A percentile compares a stretch with the other conserved stretches of the same genome.
phyloP scores from a whole-genome alignment of 2,113 vertebrate species.

The Proteles cristata region DNA sequence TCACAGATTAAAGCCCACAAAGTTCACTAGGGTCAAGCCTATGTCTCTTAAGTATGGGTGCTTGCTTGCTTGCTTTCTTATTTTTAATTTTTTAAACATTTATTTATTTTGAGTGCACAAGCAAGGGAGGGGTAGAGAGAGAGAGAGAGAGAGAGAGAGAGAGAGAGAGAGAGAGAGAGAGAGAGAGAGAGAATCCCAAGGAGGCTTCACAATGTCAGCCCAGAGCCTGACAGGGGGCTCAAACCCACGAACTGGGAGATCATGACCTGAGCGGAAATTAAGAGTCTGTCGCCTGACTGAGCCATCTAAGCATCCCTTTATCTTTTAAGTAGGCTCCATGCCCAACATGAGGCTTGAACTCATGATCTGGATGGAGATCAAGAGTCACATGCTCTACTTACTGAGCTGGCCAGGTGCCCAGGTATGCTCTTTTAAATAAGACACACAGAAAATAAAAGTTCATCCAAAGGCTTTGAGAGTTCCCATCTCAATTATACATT shows the following conservation, averaged over 20 bases:
- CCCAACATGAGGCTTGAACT: neutral
- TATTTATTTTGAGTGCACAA: too few species aligned
- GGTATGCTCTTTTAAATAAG: neutral
- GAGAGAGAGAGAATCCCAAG: too few species aligned
- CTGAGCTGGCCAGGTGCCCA: neutral
- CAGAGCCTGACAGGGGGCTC: too few species aligned
- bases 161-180: too few species aligned
- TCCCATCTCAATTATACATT: neutral
- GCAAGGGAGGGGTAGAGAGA: too few species aligned
- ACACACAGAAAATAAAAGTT: conserved; percentile 4
- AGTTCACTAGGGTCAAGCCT: neutral
- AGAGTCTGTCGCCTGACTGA: too few species aligned
- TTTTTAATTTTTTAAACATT: too few species aligned
- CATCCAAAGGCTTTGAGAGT: conserved; percentile 18
- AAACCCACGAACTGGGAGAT: too few species aligned
- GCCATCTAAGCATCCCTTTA: too few species aligned
- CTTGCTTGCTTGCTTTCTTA: neutral
- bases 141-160: too few species aligned
- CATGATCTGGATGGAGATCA: neutral
- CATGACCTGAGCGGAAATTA: too few species aligned
- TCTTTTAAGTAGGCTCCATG: neutral
- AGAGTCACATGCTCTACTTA: neutral
- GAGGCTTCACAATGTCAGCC: too few species aligned
- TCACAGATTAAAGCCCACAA: neutral
- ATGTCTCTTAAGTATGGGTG: neutral